phyloP scores from a whole-genome alignment of 2,113 vertebrate species.

The Chaenogobius annularis region DNA sequence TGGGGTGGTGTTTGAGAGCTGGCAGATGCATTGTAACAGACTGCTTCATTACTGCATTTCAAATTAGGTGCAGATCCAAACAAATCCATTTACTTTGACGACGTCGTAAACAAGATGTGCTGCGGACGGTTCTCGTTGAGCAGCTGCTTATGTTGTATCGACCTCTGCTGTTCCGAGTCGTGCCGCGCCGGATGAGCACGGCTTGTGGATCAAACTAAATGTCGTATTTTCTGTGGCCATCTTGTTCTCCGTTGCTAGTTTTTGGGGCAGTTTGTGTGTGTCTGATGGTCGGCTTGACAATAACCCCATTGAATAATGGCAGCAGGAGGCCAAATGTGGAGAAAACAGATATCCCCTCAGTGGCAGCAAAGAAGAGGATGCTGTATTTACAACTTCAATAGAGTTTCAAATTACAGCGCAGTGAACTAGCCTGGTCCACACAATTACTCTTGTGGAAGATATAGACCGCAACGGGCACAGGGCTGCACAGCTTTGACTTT shows the following conservation, averaged over 20 bases:
- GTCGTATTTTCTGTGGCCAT: slow-evolving; percentile 33
- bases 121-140: slow-evolving; percentile 58
- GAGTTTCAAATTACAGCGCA: slow-evolving; percentile 69
- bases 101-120: slow-evolving; percentile 73
- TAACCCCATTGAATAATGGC: slow-evolving; percentile 50
- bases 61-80: slow-evolving; percentile 72
- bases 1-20: slow-evolving; percentile 36
- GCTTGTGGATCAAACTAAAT: slow-evolving; percentile 45
- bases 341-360: slow-evolving; percentile 34
- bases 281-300: slow-evolving; percentile 48
- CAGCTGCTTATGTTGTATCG: slow-evolving; percentile 62
- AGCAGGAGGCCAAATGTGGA: slow-evolving; percentile 29
- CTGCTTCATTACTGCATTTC: slow-evolving; percentile 71
- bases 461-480: slow-evolving; percentile 45
- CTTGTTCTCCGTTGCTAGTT: slow-evolving; percentile 31
- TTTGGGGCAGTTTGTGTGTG: slow-evolving; percentile 35
- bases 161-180: slow-evolving; percentile 51
- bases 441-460: slow-evolving; percentile 54
- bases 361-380: slow-evolving; percentile 52
- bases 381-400: slow-evolving; percentile 72
- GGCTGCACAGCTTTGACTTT: slow-evolving; percentile 25
- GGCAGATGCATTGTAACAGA: slow-evolving; percentile 66
- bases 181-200: slow-evolving; percentile 32
- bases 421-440: slow-evolving; percentile 61
- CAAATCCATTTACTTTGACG: slow-evolving; percentile 72